phyloP scores from a whole-genome alignment of 2,113 vertebrate species.

The Syrrhaptes paradoxus region DNA sequence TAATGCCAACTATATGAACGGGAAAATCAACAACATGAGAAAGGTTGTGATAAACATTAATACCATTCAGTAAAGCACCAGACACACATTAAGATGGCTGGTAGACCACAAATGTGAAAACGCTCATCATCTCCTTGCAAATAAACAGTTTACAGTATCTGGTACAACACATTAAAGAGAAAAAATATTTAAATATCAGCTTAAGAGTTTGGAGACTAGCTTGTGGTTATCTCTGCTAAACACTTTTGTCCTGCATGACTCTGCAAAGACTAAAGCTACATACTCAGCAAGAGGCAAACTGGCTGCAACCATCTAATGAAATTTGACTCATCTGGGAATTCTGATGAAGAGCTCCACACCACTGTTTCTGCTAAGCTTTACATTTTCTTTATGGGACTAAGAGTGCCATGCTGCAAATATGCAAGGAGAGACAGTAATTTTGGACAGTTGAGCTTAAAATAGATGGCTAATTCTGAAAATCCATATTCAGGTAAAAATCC shows the following conservation, averaged over 20 bases:
- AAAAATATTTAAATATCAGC: conserved; percentile 37
- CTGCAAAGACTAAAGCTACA: conserved; percentile 32
- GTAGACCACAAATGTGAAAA: conserved; percentile 61
- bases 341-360: neutral
- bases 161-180: conserved; percentile 42
- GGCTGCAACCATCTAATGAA: conserved; percentile 34
- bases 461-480: neutral
- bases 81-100: conserved; percentile 30
- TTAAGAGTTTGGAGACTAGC: conserved; percentile 29
- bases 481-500: neutral
- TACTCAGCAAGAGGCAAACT: conserved; percentile 32
- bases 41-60: conserved; percentile 42
- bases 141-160: conserved; percentile 59
- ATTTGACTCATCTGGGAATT: conserved; percentile 43
- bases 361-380: neutral
- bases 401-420: neutral
- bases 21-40: conserved; percentile 20
- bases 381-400: neutral
- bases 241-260: conserved; percentile 50
- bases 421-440: neutral
- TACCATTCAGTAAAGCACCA: conserved; percentile 7
- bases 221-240: conserved; percentile 58
- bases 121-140: conserved; percentile 16
- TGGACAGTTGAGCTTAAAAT: neutral
- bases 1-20: neutral